phyloP scores from a whole-genome alignment of 2,113 vertebrate genomes.

The Peucedramus taeniatus region DNA sequence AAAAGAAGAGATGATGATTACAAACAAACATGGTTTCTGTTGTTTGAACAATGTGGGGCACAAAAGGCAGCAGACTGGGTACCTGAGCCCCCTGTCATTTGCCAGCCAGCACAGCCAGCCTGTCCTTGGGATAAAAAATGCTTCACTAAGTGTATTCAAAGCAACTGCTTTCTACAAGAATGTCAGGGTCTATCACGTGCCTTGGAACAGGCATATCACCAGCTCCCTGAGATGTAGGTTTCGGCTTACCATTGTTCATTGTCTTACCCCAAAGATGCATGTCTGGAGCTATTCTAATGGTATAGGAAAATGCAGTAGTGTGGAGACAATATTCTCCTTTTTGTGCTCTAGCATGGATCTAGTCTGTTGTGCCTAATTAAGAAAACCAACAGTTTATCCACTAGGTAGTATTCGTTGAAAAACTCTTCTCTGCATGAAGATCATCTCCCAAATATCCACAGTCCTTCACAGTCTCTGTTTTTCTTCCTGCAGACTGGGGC shows the following conservation, averaged over 20 bases:
- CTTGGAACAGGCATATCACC: background rate
- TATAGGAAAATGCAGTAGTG: background rate
- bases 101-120: background rate
- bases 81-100: background rate
- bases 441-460: background rate
- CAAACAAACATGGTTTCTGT: background rate
- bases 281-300: background rate
- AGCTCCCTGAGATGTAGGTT: background rate
- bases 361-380: background rate
- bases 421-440: background rate
- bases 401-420: background rate
- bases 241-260: background rate
- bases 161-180: background rate
- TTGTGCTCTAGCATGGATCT: background rate
- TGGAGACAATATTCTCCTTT: background rate
- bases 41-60: background rate
- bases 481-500: rapidly evolving
- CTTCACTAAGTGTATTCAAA: background rate
- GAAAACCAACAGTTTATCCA: background rate
- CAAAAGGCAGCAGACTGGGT: background rate
- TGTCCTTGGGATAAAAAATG: background rate
- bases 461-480: background rate
- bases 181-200: background rate
- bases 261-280: background rate
- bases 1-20: background rate